A percentile compares a stretch with the other conserved stretches of the same genome.
phyloP scores from a whole-genome alignment of 2,888 invertebrate species.

The Spisula solida region DNA sequence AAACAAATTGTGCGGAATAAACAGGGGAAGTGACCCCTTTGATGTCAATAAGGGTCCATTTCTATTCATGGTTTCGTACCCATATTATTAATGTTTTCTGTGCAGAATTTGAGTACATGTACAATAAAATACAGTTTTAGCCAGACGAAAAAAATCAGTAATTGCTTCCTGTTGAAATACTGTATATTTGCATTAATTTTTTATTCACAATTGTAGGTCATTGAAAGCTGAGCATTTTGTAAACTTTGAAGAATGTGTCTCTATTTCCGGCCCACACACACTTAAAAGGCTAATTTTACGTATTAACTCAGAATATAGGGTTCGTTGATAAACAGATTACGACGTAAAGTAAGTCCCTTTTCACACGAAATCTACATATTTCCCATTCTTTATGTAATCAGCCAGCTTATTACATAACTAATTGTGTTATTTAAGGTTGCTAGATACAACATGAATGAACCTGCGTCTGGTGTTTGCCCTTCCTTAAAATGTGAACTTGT shows the following conservation, averaged over 20 bases:
- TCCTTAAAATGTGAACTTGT: neutral
- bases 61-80: neutral
- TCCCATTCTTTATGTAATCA: constrained; percentile 44
- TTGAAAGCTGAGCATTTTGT: neutral
- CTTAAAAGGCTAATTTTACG: constrained; percentile 47
- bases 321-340: constrained; percentile 54
- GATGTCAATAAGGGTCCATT: constrained; percentile 36
- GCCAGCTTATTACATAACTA: constrained; percentile 45
- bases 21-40: constrained; percentile 49
- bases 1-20: constrained; percentile 53
- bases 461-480: constrained; percentile 11
- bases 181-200: neutral
- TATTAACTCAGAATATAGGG: constrained; percentile 57
- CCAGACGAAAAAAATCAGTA: neutral
- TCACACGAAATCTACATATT: constrained; percentile 54
- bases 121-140: neutral
- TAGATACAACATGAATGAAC: constrained; percentile 28
- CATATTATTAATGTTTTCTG: neutral
- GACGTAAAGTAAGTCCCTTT: constrained; percentile 37
- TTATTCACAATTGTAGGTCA: neutral
- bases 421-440: constrained; percentile 30
- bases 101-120: neutral
- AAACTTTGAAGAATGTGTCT: constrained; percentile 22
- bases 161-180: neutral
- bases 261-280: constrained; percentile 55